Evolutionary conservation across 2,113 vertebrate species (phyloP), one percentile per base, ranked within the genome.

Genomic region (Opisthocomus hoazin): DNA sequence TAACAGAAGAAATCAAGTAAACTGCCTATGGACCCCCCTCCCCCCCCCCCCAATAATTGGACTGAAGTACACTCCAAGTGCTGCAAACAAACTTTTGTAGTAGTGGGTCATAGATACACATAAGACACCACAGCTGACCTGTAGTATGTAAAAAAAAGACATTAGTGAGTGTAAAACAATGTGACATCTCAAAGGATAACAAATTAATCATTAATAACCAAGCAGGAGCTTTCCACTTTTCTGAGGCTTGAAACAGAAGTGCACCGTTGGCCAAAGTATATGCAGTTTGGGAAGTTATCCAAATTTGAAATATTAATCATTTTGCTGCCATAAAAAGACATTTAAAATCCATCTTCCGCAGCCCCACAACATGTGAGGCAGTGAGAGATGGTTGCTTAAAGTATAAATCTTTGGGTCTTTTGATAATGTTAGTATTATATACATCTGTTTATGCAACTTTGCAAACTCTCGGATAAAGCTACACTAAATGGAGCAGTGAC

Each of bases 391-490:
- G 43, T 77, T 94, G 37, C 24, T 65, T 90, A 63, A 75, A 93
- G 19, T 54, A 87, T 89, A 92, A 95, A 97, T 95, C 82, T 69
- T 94, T 70, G 68, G 30, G 30, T 73, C 68, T 48, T 12, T 34
- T 94, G 74, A 17, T 73, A 85, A 78, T 24, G 5, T 7, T 71
- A 81, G 66, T 84, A 79, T 92, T 91, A 73, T 69, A 71, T 75
- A 91, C 68, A 79, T 92, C 64, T 97, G 78, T 94, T 96, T 93
- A 91, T 93, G 43, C 89, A 84, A 89, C 86, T 93, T 87, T 60
- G n/a, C 54, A 94, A 83, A 92, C 74, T 89, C 87, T 91, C 26
- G 66, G 89, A 93, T 96, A 95, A 95, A 90, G 34, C 48, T 84
- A 11, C 3, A 2, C 48, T 92, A 71, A 75, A 92, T 27, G 81